Conservation (phyloP, 2,113 vertebrate species). For the Pterophyllum scalare region DNA sequence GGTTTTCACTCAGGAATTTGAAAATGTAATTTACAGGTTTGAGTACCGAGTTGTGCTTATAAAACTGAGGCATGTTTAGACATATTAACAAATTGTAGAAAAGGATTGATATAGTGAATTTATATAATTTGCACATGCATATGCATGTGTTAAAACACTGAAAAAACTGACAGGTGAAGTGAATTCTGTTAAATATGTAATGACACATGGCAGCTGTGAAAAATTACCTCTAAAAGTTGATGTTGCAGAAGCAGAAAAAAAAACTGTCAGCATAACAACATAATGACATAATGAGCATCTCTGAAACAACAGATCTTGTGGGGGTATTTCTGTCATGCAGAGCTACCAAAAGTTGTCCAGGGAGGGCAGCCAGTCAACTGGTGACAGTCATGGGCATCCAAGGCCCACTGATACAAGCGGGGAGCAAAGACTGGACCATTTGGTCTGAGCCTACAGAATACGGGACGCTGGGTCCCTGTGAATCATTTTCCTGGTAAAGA, state of each 20-base stretch:
- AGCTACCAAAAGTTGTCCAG: not conserved
- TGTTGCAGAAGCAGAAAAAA: not conserved
- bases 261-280: too few species aligned
- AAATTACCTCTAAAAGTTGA: not conserved
- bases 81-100: not conserved
- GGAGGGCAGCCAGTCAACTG: not conserved
- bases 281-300: not conserved
- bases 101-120: not conserved
- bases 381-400: not conserved
- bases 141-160: not conserved
- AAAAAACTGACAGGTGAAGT: too few species aligned
- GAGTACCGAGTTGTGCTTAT: constrained; percentile 1
- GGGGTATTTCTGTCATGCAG: not conserved
- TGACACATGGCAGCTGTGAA: too few species aligned
- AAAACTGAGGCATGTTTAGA: constrained; percentile 1
- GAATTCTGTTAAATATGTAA: too few species aligned
- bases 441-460: not conserved
- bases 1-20: constrained; percentile 41
- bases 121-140: not conserved
- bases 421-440: not conserved
- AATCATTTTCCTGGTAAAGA: not conserved
- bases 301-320: not conserved
- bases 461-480: not conserved
- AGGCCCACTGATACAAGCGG: not conserved
- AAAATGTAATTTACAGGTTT: constrained; percentile 57